Evolutionary conservation across 1,140 invertebrate genomes (phyloP), one percentile per base, ranked within the genome.

Genomic region (Trissolcus basalis): DNA sequence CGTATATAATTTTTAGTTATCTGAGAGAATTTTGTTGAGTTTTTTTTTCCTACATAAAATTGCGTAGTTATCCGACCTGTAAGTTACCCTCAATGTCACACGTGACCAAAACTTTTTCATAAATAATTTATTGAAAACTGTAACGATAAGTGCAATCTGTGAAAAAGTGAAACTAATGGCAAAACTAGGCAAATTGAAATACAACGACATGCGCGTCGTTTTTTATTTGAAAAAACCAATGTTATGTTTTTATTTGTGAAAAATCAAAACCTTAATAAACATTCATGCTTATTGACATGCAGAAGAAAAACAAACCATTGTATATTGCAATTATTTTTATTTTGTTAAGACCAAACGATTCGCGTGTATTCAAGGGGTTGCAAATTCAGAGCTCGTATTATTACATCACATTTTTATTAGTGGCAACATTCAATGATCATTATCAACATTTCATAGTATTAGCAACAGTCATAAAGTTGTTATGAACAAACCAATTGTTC

Each of bases 91-190:
- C n/a, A n/a, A n/a, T n/a, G n/a, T n/a, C n/a, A n/a, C n/a, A n/a
- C n/a, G 9, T 45, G 41, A 53, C 16, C 11, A 60, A 14, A 60
- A 47, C 6, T 69, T 61, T 27, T 27, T 27, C 2, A 27, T 6
- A 49, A 50, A 44, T 70, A 61, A 8, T 70, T 55, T 50, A 70
- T 49, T 55, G 19, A 27, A 48, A 27, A n/a, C 0, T 27, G 0
- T 55, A 49, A 33, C 13, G 41, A 48, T 70, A 61, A 70, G 65
- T 69, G 65, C 65, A 69, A 69, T 69, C 54, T 69, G 49, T 68
- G 36, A 35, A 68, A 27, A 45, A 51, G 35, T 54, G 49, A 9
- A 27, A n/a, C n/a, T n/a, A n/a, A 27, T 27, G 19, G 6, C 19
- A 27, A 6, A 27, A 27, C 19, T 27, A 27, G 19, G 6, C 19